Evolutionary conservation across 2,888 invertebrate genomes (phyloP), one percentile per base, ranked within the genome.

Genomic region (Leptogaster cylindrica): DNA sequence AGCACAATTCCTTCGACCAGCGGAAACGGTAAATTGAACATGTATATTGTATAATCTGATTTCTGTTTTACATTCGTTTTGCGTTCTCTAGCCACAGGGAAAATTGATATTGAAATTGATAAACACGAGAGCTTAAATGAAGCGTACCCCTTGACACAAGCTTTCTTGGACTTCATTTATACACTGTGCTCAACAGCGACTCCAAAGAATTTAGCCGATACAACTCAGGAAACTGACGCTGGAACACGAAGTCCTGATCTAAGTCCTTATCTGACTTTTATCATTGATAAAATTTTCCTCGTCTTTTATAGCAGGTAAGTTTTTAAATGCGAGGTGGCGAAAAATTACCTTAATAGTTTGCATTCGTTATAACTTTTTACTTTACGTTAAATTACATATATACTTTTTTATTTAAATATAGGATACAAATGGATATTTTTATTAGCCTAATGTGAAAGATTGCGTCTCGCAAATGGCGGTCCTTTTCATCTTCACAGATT

Each of bases 81-180:
- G 1, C 4, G n/a, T n/a, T n/a, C n/a, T 71, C 27, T 64, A 75
- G 76, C 73, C 2, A 70, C 73, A 3, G 77, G 83, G 55, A 89
- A 88, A 2, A 85, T 92, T 63, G 85, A 90, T 81, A 90, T 91
- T 0, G 97, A 97, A 80, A 83, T 97, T 25, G 93, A 93, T 70
- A 96, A 97, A 83, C 89, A 95, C 66, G 97, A 97, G 79, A 89
- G 93, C 3, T 86, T 95, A 48, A 87, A 90, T 77, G 97, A 97
- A 78, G 91, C 92, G 72, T 97, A 94, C 83, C 93, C 94, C 0
- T 81, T 97, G 69, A 93, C 95, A 0, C 85, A 89, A 70, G 92
- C 93, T 1, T 88, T 95, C 78, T 82, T 97, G 5, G 81, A 85
- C 61, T 84, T 97, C 6, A 77, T 97, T 14, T 86, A 89, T 72